Percentiles rank a stretch among this genome's conserved stretches.
These are phyloP conservation scores for Pithys albifrons DNA, from an alignment of 2,113 vertebrate genomes.

Conservation along the genomic window DNA sequence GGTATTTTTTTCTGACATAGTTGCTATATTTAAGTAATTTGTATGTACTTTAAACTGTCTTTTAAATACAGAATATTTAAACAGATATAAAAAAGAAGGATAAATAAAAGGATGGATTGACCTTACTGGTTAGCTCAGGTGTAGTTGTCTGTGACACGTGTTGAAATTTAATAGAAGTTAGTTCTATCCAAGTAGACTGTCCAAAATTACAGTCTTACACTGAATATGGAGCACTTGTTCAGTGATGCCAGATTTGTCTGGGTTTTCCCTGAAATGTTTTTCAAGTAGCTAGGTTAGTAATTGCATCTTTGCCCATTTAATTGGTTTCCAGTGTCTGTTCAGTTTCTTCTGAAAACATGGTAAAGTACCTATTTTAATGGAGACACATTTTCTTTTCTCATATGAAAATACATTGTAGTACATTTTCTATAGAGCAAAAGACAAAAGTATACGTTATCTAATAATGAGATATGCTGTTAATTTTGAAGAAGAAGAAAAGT, in stretches of 20 bases:
- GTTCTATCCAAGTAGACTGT: neutral
- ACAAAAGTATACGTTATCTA: neutral
- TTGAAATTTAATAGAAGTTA: neutral
- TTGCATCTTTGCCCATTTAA: neutral
- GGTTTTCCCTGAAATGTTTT: neutral
- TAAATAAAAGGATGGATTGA: neutral
- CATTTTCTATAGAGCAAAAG: neutral
- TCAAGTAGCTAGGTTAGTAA: neutral
- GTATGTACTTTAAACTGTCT: neutral
- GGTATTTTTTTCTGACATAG: fast-evolving
- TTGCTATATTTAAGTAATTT: neutral
- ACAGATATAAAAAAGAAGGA: neutral
- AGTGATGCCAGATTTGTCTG: neutral
- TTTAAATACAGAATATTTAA: neutral
- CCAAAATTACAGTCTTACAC: neutral
- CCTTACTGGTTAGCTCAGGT: neutral
- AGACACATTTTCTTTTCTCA: neutral
- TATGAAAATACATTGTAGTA: neutral
- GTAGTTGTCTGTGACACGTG: neutral
- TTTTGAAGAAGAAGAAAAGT: neutral
- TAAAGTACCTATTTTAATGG: neutral
- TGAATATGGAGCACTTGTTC: neutral
- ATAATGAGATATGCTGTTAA: neutral
- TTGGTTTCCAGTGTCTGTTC: neutral
- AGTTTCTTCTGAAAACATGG: neutral